Evolutionary conservation across 2,888 invertebrate species (phyloP), one percentile per base, ranked within the genome.

Genomic region (Lycaena phlaeas): DNA sequence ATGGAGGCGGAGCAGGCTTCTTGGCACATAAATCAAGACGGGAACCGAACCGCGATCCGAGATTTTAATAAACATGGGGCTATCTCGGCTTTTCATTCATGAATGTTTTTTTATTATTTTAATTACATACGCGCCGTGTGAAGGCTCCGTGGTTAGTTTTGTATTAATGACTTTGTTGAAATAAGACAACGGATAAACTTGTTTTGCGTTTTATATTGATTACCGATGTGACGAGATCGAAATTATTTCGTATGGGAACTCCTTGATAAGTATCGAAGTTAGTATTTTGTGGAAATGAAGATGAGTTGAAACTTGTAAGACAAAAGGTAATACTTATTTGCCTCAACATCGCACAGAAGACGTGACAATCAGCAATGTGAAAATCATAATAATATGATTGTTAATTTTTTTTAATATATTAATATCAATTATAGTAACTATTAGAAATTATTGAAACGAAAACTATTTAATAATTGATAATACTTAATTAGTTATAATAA

Each of bases 31-130:
- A 82, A 82, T 82, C 81, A 82, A 68, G 53, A 58, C 66, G 61
- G 73, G 66, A 63, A 64, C 65, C 57, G 60, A 71, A 68, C 66
- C 55, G 62, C 62, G 67, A 66, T 64, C 63, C 61, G 62, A 72
- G 74, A 68, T 76, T 79, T 79, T 82, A 82, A 82, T 82, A 82
- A 76, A 81, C 79, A 77, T 73, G 72, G 71, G 70, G 68, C 70
- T 61, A 72, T 68, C 62, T 54, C 50, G n/a, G n/a, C n/a, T 31
- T 31, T 40, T 68, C 81, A 81, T 79, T 82, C 81, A 81, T 76
- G 69, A 63, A 59, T 59, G 50, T 54, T 56, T 54, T 59, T 72
- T 74, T 73, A 69, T 68, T 67, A 65, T 78, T 78, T 81, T 79
- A 78, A 81, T 81, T 78, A 71, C 55, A 59, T 47, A 52, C 53